These are phyloP conservation scores for Aricia artaxerxes DNA, from an alignment of 2,888 invertebrate genomes.

Conservation along the genomic window DNA sequence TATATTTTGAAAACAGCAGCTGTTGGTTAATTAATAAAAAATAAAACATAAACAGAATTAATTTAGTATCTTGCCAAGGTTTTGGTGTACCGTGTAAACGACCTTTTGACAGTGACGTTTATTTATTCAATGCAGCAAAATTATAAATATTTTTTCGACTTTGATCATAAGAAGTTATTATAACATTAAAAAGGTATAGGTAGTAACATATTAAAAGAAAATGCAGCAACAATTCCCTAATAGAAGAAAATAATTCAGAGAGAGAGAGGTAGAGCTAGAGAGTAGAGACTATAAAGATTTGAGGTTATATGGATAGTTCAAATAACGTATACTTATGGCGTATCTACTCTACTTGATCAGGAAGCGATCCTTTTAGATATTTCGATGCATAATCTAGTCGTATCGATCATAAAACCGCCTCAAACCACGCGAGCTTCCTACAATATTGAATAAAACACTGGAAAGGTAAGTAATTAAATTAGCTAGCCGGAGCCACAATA, in stretches of 20 bases:
- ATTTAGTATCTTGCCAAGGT: not conserved
- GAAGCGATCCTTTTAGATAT: not conserved
- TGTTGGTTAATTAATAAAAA: not conserved
- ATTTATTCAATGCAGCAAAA: not conserved
- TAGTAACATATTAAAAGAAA: not conserved
- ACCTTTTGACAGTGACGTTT: constrained; percentile 10
- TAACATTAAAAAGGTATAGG: not conserved
- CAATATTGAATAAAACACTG: constrained; percentile 7
- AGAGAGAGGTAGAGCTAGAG: too few species aligned
- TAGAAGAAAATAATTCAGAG: not conserved
- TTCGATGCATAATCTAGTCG: not conserved
- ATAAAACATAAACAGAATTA: not conserved
- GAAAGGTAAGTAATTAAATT: constrained; percentile 26
- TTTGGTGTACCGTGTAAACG: not conserved
- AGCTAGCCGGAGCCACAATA: not conserved
- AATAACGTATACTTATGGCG: not conserved
- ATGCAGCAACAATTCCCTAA: not conserved
- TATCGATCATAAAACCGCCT: not conserved
- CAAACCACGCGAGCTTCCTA: not conserved
- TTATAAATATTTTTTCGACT: not conserved
- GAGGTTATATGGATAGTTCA: not conserved
- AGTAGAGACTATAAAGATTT: not conserved
- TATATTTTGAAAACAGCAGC: not conserved
- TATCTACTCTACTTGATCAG: not conserved
- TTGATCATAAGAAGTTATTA: not conserved